Percentiles rank a stretch among this genome's conserved stretches.
These are phyloP conservation scores for Perizoma affinitatum DNA, from an alignment of 2,888 invertebrate species.

Conservation along the genomic window DNA sequence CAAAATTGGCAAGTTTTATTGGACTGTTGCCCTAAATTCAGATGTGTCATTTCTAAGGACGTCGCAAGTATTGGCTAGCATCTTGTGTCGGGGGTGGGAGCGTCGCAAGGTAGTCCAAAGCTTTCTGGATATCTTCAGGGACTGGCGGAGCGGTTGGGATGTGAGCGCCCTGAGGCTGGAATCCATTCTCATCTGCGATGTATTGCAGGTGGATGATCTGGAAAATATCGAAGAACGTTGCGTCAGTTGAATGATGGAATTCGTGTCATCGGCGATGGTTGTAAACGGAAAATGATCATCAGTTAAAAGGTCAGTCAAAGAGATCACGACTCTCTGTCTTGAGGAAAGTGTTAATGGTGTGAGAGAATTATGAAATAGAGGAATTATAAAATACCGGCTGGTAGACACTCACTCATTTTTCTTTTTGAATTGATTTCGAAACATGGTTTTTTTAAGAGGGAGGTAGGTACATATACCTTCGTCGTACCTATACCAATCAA, in stretches of 20 bases:
- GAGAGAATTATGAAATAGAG: no score
- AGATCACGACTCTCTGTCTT: no score
- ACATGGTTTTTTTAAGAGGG: no score
- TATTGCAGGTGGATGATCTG: slow-evolving; percentile 86
- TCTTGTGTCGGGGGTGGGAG: slow-evolving; percentile 79
- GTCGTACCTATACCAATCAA: no score
- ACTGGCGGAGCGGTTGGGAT: slow-evolving; percentile 87
- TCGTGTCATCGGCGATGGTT: background rate
- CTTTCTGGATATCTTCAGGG: slow-evolving; percentile 87
- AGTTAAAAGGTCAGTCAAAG: no score
- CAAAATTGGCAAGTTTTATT: background rate
- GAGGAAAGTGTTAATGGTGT: no score
- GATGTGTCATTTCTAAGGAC: slow-evolving; percentile 20
- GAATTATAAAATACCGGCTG: no score
- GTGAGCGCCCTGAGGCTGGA: slow-evolving; percentile 86
- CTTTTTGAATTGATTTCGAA: no score
- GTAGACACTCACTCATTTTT: no score
- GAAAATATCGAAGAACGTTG: slow-evolving; percentile 22
- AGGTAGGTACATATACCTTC: no score
- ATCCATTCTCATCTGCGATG: slow-evolving; percentile 89
- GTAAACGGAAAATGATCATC: background rate
- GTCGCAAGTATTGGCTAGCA: slow-evolving; percentile 48
- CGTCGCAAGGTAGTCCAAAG: slow-evolving; percentile 86
- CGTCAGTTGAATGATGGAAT: background rate
- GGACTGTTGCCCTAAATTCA: background rate